Percentiles rank a stretch among this genome's conserved stretches.
These are phyloP conservation scores for Leucophenga maculata DNA, from an alignment of 2,888 invertebrate species.

Conservation along the genomic window DNA sequence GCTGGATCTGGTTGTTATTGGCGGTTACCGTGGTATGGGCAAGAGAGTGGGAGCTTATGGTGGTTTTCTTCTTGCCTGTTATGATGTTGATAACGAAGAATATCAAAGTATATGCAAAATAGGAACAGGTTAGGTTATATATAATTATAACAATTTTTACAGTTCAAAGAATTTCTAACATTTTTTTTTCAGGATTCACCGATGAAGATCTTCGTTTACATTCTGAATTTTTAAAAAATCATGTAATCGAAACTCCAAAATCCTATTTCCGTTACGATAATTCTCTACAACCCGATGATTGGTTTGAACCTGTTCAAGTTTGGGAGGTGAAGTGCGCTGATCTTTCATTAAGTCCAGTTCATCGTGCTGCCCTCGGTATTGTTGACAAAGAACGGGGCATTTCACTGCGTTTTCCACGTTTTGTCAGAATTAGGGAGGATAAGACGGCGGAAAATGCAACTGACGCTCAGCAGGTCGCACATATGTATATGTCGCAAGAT, in stretches of 20 bases:
- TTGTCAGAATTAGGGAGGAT: conserved; percentile 91
- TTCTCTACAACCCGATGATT: conserved; percentile 85
- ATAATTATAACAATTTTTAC: neutral
- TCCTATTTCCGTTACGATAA: conserved; percentile 86
- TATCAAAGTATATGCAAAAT: conserved; percentile 95
- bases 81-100: conserved; percentile 90
- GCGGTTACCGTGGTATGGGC: conserved; percentile 94
- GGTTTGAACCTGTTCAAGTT: conserved; percentile 90
- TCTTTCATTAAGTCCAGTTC: conserved; percentile 94
- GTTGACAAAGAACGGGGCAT: conserved; percentile 93
- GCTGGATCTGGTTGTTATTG: conserved; percentile 94
- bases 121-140: conserved; percentile 66
- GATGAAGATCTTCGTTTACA: conserved; percentile 90
- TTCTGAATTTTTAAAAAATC: conserved; percentile 82
- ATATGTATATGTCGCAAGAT: conserved; percentile 93
- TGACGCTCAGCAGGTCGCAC: conserved; percentile 88
- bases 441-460: conserved; percentile 95
- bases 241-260: conserved; percentile 82
- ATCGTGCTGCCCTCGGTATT: conserved; percentile 89
- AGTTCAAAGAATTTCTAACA: neutral
- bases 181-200: conserved; percentile 86
- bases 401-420: conserved; percentile 94
- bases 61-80: conserved; percentile 95
- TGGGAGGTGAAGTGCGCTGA: conserved; percentile 99
- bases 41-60: conserved; percentile 94